Evolutionary conservation across 2,797 vertebrate species (phyloP), one percentile per base, ranked within the genome.

Genomic region (Argentina silus): DNA sequence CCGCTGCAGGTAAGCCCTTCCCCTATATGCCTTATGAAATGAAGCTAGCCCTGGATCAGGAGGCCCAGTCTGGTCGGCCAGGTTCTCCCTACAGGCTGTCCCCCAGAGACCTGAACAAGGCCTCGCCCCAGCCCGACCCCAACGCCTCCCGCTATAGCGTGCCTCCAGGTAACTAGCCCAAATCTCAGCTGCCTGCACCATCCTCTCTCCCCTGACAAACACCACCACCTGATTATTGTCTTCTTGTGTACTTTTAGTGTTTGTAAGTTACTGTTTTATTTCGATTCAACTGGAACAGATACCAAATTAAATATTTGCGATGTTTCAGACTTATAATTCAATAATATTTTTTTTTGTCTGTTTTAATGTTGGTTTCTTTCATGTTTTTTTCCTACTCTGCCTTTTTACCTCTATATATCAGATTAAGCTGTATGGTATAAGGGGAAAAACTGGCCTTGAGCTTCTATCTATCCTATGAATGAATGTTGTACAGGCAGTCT

Each of bases 21-120:
- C 62, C 94, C 84, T 96, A 94, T 88, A 93, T 96, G 93, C 91
- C 95, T 85, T 96, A 95, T 81, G 94, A 97, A 81, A 95, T 96
- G 88, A 96, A 88, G 91, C 84, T 96, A 85, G 91, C 90, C 73
- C 90, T 97, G 86, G 96, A 96, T 66, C 95, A 96, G 91, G 96
- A 97, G 86, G 91, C 88, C 62, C 94, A 93, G 81, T 93, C 91
- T 80, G 95, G 90, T 90, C 95, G 95, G 90, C 94, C 96, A 56
- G 93, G 95, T 50, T 96, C 96, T 23, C 95, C 94, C 0, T 95
- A 95, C 89, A 95, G 96, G 90, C 91, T 95, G 7, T 96, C 95
- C 79, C 95, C 95, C 43, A 92, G 95, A 78, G 96, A 96, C 83
- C 90, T 94, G 81, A 95, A 93, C 90, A 96, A 92, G 91, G 94